Evolutionary conservation across 2,113 vertebrate genomes (phyloP), one percentile per base, ranked within the genome.

Genomic region (Nerophis ophidion): DNA sequence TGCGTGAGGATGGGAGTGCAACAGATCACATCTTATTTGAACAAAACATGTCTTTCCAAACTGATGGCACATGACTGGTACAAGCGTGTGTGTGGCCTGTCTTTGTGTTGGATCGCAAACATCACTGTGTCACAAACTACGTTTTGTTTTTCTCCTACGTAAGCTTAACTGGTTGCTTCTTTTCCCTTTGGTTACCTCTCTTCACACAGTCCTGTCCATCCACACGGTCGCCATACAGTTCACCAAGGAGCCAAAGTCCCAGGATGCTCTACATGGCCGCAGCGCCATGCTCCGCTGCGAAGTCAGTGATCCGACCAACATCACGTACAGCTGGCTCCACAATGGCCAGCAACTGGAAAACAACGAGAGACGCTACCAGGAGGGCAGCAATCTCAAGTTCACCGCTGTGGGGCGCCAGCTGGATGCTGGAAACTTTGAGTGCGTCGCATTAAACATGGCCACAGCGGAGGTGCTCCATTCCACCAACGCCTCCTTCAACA

Each of bases 241-340:
- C 83, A 94, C 93, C 58, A 95, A 96, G 71, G 93, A 98, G 81
- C 97, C 97, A 0, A 93, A 92, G 44, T 99, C 97, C 55, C 97
- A 99, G 90, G 97, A 99, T 8, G 95, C 94, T 0, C 75, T 96
- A 72, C 95, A 98, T 0, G 94, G 97, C 10, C 94, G 96, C 78
- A 90, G 95, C 1, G 97, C 96, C 0, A 94, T 99, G 83, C 91
- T 99, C 19, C 93, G 94, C 77, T 99, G 97, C 0, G 96, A 98
- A 84, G 93, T 96, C 38, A 88, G 91, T 57, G 88, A 92, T 0
- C 85, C 91, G 0, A 73, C 65, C 0, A 74, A 75, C 0, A 74
- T 93, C 45, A 69, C 16, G 0, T 94, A 96, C 46, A 57, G 74
- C 4, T 99, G 97, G 97, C 85, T 92, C 57, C 91, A 93, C 62